phyloP scores from a whole-genome alignment of 2,113 vertebrate species.

The Amazona vittata region DNA sequence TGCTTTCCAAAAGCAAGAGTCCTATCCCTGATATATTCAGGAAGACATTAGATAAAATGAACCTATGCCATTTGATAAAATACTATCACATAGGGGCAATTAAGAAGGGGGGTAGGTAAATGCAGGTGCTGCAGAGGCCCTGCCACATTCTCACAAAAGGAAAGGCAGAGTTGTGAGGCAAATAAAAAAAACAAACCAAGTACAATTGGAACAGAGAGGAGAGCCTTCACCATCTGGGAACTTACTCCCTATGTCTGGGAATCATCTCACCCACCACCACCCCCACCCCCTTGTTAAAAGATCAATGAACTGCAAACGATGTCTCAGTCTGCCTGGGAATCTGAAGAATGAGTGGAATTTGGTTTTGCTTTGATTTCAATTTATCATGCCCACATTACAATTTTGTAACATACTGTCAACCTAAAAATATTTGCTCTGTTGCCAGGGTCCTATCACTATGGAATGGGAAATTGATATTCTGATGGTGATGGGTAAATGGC shows the following conservation, averaged over 20 bases:
- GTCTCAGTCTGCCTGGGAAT: conserved; percentile 38
- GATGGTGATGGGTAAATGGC: not conserved
- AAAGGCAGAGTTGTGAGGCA: not conserved
- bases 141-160: not conserved
- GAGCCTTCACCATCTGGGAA: not conserved
- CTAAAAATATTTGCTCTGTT: conserved; percentile 33
- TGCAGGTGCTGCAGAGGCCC: not conserved
- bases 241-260: not conserved
- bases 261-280: not conserved
- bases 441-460: not conserved
- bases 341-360: conserved; percentile 54
- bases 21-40: not conserved
- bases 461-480: conserved; percentile 7
- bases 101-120: not conserved
- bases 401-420: conserved; percentile 9
- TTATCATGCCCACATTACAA: conserved; percentile 19
- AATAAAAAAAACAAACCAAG: not conserved
- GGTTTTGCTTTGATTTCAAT: conserved; percentile 52
- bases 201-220: not conserved
- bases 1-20: not conserved
- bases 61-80: not conserved
- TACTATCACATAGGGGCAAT: not conserved
- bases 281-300: not conserved
- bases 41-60: not conserved
- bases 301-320: conserved; percentile 51